phyloP scores from a whole-genome alignment of 2,113 vertebrate species.

The Forbesichthys papilliferus region DNA sequence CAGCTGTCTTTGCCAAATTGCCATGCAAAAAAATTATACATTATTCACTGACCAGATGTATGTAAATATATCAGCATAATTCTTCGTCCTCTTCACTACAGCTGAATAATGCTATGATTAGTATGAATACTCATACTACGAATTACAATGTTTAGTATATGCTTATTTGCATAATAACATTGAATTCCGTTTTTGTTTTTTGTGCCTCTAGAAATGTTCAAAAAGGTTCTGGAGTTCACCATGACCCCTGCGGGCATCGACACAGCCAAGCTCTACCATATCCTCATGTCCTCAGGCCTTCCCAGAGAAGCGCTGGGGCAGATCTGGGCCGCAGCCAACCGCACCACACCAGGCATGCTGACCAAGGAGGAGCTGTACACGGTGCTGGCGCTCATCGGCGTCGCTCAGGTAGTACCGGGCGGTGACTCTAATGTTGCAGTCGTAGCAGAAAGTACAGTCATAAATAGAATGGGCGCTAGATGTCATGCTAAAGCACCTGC shows the following conservation, averaged over 20 bases:
- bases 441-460: background rate
- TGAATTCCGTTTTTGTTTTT: background rate
- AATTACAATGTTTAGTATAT: too few species aligned
- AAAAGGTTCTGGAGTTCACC: constrained; percentile 92
- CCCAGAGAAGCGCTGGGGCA: constrained; percentile 95
- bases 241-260: constrained; percentile 92
- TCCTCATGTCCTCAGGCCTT: constrained; percentile 96
- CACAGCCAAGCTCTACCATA: constrained; percentile 95
- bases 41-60: too few species aligned
- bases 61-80: too few species aligned
- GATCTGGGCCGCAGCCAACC: constrained; percentile 96
- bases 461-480: background rate
- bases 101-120: too few species aligned
- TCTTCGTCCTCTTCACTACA: too few species aligned
- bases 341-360: constrained; percentile 94
- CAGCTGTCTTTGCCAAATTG: too few species aligned
- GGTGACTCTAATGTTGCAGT: constrained; percentile 3
- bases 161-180: background rate
- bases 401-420: constrained; percentile 85
- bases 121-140: too few species aligned
- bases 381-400: constrained; percentile 91
- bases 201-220: constrained; percentile 85
- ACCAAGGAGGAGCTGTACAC: constrained; percentile 96
- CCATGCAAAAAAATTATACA: too few species aligned
- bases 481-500: too few species aligned